Base-by-base conservation (phyloP, 92 coral and sea anemone genomes). In the Micromussa lordhowensis region DNA sequence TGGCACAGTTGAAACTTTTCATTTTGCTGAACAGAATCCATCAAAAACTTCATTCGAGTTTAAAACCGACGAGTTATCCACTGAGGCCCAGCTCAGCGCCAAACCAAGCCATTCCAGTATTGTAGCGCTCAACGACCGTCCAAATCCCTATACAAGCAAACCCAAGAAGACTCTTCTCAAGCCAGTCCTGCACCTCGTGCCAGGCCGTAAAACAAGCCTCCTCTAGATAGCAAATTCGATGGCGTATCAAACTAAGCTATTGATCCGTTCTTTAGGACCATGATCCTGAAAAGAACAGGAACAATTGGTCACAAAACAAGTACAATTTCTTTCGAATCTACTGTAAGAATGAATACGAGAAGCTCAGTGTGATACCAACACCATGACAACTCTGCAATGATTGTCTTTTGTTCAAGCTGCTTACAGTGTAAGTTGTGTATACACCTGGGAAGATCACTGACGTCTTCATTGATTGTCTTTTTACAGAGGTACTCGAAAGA, bases 221-320 rank as follows among this genome's bases (percentile, higher is more conserved):
- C 94, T 28, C 51, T 49, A 31, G 90, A 91, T 30, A 95, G 63
- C 63, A 95, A 68, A 58, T 68, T 82, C 32, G 92, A 59, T 49
- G 98, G 98, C 21, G 95, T 69, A 85, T 90, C 98, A 88, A 95
- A 95, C 88, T 95, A 96, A n/a, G 89, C 86, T 22, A 95, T 55
- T 34, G 88, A 76, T 34, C 98, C 98, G 8, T 91, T 88, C 13
- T 87, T 85, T 14, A 95, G 88, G 24, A 95, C 98, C 93, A 95
- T 90, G 24, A 95, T 82, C 82, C 98, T 95, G 74, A 32, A 58
- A 70, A 35, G 21, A 70, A 69, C n/a, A 88, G 22, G 28, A 49
- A n/a, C 24, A 48, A 24, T 0, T 26, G 18, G 68, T 75, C 14
- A 49, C 40, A 66, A 40, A 68, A 11, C 12, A 34, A 16, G 38